Evolutionary conservation across 2,888 invertebrate genomes (phyloP), one percentile per base, ranked within the genome.

Genomic region (Choristoneura rosaceana): DNA sequence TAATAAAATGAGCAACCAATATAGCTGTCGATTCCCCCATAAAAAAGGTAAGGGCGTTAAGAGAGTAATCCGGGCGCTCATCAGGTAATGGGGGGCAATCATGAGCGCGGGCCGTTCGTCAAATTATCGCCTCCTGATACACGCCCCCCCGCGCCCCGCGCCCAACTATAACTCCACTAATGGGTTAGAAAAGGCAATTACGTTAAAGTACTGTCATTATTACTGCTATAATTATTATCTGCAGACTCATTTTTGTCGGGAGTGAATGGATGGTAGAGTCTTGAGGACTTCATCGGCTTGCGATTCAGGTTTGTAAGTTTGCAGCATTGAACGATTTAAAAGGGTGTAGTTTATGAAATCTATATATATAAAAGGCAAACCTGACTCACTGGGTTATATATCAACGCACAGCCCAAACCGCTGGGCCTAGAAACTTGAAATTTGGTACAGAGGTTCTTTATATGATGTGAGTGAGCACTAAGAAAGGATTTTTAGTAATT

Each of bases 61-160:
- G 61, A 71, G 67, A 71, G 55, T 61, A 71, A 71, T 71, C 62
- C 58, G 62, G 68, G n/a, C 55, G 63, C 58, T 68, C 67, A 58
- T 68, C 63, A 69, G 68, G 68, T 73, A 73, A 69, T 69, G 59
- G 68, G 47, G 59, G 52, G 68, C 73, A 64, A 73, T 73, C 64
- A 73, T 64, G 58, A 55, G 43, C 34, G 25, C 43, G 43, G 33
- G 59, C 63, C 63, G 55, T 73, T 69, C 68, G 64, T 73, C 68
- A 73, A 73, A 69, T 69, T 64, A 59, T 52, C 63, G 50, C 63
- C 64, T 71, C 15, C 41, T 59, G 65, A 66, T 15, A 65, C 65
- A 17, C 43, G 17, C 41, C 9, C 52, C 64, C 52, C 38, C 38
- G n/a, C n/a, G n/a, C 15, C 9, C 15, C 10, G 4, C 15, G 50